Percentiles rank a stretch among this genome's conserved stretches.
phyloP scores from a whole-genome alignment of 1,140 invertebrate genomes.

The Sinella curviseta region DNA sequence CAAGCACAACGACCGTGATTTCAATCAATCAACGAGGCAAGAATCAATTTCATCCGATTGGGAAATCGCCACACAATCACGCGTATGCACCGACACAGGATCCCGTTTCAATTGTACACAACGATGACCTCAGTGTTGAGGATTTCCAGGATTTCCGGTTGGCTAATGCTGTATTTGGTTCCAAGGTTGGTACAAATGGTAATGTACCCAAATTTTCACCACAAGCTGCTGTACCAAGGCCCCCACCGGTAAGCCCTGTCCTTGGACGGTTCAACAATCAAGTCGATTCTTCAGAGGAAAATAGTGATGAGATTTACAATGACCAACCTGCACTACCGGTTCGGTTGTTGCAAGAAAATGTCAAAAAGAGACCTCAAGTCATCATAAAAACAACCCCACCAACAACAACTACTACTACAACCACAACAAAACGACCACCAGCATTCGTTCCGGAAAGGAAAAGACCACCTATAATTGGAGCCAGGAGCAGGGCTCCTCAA shows the following conservation, averaged over 20 bases:
- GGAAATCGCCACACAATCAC: conserved; percentile 43
- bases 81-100: conserved; percentile 46
- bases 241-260: neutral
- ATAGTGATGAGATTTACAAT: neutral
- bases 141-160: conserved; percentile 43
- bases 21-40: conserved; percentile 4
- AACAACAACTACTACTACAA: conserved; percentile 16
- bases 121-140: conserved; percentile 38
- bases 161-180: conserved; percentile 43
- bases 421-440: neutral
- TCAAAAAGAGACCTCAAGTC: neutral
- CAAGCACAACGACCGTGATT: conserved; percentile 21
- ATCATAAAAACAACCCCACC: neutral
- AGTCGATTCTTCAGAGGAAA: neutral
- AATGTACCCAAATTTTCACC: neutral
- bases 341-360: conserved; percentile 2
- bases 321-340: conserved; percentile 4
- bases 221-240: neutral
- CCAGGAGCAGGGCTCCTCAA: neutral
- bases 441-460: neutral
- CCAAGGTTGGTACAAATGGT: conserved; percentile 33
- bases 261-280: neutral
- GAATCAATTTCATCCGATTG: neutral
- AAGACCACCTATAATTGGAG: neutral
- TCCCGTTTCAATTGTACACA: conserved; percentile 31